phyloP scores from a whole-genome alignment of 1,140 invertebrate species.

The Drosophila nigromelanica region DNA sequence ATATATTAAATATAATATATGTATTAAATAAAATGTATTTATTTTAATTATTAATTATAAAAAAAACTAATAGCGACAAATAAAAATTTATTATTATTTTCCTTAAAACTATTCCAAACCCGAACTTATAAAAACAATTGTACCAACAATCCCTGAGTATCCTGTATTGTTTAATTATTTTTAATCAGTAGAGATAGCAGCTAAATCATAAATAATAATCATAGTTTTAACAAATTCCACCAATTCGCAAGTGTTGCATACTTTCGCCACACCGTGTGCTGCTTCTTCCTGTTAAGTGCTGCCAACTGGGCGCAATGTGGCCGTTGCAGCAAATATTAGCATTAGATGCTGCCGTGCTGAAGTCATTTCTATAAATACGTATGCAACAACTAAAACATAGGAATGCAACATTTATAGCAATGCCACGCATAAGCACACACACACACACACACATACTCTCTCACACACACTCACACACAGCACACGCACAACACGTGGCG shows the following conservation, averaged over 20 bases:
- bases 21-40: too few species aligned
- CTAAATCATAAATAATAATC: too few species aligned
- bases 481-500: constrained; percentile 9
- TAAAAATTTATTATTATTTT: too few species aligned
- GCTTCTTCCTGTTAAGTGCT: constrained; percentile 24
- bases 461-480: neutral
- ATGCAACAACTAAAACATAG: constrained; percentile 35
- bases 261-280: neutral
- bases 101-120: too few species aligned
- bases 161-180: too few species aligned
- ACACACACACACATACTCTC: neutral
- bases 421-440: neutral
- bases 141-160: too few species aligned
- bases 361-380: constrained; percentile 69
- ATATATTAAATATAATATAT: too few species aligned
- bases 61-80: too few species aligned
- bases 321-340: constrained; percentile 1
- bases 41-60: too few species aligned
- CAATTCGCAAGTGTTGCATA: constrained; percentile 20
- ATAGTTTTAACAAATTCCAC: too few species aligned
- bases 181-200: neutral
- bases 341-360: constrained; percentile 27
- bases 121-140: too few species aligned
- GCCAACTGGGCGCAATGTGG: constrained; percentile 28
- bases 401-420: constrained; percentile 54